phyloP scores from a whole-genome alignment of 2,888 invertebrate genomes.

The Torymus tubicola region DNA sequence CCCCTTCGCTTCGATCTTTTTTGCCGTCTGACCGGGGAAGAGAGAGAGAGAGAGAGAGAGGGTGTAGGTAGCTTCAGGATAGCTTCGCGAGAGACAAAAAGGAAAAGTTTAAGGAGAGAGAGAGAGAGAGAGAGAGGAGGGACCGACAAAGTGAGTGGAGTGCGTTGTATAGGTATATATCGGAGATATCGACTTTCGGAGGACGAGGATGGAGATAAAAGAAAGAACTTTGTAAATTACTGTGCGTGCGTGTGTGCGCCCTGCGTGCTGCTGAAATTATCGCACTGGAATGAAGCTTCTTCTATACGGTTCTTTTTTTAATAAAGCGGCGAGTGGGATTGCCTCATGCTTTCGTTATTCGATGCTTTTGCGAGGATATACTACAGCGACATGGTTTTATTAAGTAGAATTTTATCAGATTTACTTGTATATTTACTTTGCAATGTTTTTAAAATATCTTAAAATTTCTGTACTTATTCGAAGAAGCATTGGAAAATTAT shows the following conservation, averaged over 20 bases:
- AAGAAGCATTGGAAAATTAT: too few species aligned
- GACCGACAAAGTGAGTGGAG: conserved; percentile 2
- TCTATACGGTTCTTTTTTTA: conserved; percentile 1
- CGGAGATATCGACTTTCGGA: conserved; percentile 48
- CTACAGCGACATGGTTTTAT: neutral
- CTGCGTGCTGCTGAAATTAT: conserved; percentile 47
- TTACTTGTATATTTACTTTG: neutral
- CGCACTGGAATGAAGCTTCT: neutral
- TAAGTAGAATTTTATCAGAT: neutral
- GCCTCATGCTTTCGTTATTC: neutral
- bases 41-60: conserved; percentile 5
- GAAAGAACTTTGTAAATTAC: conserved; percentile 55
- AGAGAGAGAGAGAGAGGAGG: conserved; percentile 7
- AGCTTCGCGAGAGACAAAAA: conserved; percentile 43
- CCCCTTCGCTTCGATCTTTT: conserved; percentile 33
- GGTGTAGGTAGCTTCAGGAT: conserved; percentile 27
- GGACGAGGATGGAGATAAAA: conserved; percentile 29
- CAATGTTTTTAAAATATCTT: too few species aligned
- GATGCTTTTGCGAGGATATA: neutral
- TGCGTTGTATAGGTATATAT: neutral
- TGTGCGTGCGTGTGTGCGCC: conserved; percentile 1
- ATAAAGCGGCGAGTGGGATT: conserved; percentile 2
- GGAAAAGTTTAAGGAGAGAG: conserved; percentile 34
- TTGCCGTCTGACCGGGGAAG: conserved; percentile 4
- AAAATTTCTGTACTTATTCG: too few species aligned